These are phyloP conservation scores for Galeruca laticollis DNA, from an alignment of 2,888 invertebrate genomes.

Conservation along the genomic window DNA sequence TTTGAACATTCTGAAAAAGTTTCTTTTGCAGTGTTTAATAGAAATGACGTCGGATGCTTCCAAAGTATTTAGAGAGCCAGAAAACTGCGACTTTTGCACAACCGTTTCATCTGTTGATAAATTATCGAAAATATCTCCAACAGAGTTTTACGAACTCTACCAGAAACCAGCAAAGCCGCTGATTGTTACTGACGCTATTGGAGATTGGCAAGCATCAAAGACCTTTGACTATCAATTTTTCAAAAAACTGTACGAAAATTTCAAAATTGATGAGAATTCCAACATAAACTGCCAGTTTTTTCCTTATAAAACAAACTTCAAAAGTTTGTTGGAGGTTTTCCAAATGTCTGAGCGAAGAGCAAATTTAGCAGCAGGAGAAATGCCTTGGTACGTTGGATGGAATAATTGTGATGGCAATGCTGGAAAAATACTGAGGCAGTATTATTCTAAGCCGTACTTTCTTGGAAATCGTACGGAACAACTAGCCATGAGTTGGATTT, in stretches of 20 bases:
- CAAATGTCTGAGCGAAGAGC: slow-evolving; percentile 82
- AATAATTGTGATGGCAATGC: slow-evolving; percentile 92
- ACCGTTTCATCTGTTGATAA: slow-evolving; percentile 75
- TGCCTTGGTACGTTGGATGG: slow-evolving; percentile 81
- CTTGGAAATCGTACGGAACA: slow-evolving; percentile 88
- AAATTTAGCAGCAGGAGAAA: slow-evolving; percentile 66
- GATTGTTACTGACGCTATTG: slow-evolving; percentile 85
- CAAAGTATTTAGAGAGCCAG: slow-evolving; percentile 79
- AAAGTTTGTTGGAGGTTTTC: slow-evolving; percentile 83
- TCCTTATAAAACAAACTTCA: slow-evolving; percentile 90
- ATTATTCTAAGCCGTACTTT: slow-evolving; percentile 90
- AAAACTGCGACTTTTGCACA: slow-evolving; percentile 83
- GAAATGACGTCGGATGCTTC: slow-evolving; percentile 60
- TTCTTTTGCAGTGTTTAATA: slow-evolving; percentile 60
- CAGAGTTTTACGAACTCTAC: slow-evolving; percentile 79
- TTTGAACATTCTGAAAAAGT: too few relatives aligned
- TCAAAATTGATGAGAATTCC: neutral
- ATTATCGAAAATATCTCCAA: slow-evolving; percentile 75
- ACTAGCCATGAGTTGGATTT: slow-evolving; percentile 94
- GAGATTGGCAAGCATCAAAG: slow-evolving; percentile 83
- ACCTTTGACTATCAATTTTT: slow-evolving; percentile 81
- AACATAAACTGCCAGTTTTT: slow-evolving; percentile 87
- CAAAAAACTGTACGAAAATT: slow-evolving; percentile 75
- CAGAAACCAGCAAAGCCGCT: slow-evolving; percentile 86
- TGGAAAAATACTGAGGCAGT: slow-evolving; percentile 80